phyloP scores from a whole-genome alignment of 2,113 vertebrate species.

The Lepisosteus oculatus region DNA sequence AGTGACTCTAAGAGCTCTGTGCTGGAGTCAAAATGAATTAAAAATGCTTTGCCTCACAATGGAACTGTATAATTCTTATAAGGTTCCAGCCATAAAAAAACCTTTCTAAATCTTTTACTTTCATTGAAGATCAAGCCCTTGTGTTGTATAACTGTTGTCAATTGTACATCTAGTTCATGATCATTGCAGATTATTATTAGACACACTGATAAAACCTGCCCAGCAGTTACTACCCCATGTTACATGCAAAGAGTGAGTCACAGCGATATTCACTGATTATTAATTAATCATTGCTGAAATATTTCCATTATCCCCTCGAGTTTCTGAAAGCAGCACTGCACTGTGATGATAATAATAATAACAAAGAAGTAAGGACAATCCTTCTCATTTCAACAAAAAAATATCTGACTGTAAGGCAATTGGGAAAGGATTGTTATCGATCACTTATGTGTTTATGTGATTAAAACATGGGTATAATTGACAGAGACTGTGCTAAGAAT shows the following conservation, averaged over 20 bases:
- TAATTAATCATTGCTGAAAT: not conserved
- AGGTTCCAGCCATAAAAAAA: not conserved
- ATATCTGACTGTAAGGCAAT: no score
- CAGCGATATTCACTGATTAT: not conserved
- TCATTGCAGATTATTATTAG: not conserved
- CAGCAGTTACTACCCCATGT: not conserved
- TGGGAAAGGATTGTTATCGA: no score
- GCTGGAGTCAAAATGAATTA: no score
- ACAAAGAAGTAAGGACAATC: not conserved
- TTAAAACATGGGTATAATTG: no score
- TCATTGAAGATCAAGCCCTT: not conserved
- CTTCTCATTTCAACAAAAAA: not conserved
- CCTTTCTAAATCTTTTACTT: not conserved
- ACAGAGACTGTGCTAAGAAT: no score
- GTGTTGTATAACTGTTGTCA: not conserved
- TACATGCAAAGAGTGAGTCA: not conserved
- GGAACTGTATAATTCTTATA: not conserved
- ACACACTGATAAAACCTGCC: not conserved
- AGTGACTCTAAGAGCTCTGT: no score
- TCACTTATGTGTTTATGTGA: no score
- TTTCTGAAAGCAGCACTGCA: not conserved
- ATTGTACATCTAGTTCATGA: not conserved
- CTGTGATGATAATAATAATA: not conserved
- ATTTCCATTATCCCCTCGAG: not conserved
- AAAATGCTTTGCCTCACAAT: no score